These are phyloP conservation scores for Caenorhabditis briggsae DNA, from an alignment of 1,140 invertebrate species.

Conservation along the genomic window DNA sequence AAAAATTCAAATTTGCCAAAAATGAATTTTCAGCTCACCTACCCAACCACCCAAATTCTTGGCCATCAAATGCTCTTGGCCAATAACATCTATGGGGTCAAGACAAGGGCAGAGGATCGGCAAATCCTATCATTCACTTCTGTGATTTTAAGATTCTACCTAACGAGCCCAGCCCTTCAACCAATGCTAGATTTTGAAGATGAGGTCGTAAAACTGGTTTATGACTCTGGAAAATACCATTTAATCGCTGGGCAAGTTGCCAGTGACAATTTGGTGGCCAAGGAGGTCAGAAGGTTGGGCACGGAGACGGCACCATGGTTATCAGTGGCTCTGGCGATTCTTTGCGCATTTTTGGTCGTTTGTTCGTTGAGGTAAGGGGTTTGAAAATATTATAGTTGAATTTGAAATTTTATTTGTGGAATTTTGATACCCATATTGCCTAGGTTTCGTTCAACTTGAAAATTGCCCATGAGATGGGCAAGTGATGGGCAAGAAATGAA, in stretches of 20 bases:
- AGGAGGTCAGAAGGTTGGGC: constrained; percentile 66
- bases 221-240: constrained; percentile 65
- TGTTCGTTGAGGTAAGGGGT: constrained; percentile 60
- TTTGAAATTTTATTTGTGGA: no score
- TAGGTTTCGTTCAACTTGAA: no score
- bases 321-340: constrained; percentile 37
- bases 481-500: no score
- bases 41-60: constrained; percentile 63
- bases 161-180: constrained; percentile 54
- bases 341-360: constrained; percentile 59
- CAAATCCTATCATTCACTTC: constrained; percentile 59
- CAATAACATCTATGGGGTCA: constrained; percentile 64
- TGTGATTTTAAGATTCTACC: constrained; percentile 63
- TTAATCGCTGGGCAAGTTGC: constrained; percentile 57
- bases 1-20: not conserved
- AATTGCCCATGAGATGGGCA: no score
- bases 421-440: no score
- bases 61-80: constrained; percentile 63
- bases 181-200: constrained; percentile 65
- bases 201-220: constrained; percentile 59
- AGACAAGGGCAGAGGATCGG: constrained; percentile 8
- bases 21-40: constrained; percentile 60
- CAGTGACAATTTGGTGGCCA: constrained; percentile 66
- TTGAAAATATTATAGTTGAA: no score
- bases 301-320: constrained; percentile 65